Percentiles rank a stretch among this genome's conserved stretches.
phyloP scores from a whole-genome alignment of 2,113 vertebrate species.

The Ptilonorhynchus violaceus region DNA sequence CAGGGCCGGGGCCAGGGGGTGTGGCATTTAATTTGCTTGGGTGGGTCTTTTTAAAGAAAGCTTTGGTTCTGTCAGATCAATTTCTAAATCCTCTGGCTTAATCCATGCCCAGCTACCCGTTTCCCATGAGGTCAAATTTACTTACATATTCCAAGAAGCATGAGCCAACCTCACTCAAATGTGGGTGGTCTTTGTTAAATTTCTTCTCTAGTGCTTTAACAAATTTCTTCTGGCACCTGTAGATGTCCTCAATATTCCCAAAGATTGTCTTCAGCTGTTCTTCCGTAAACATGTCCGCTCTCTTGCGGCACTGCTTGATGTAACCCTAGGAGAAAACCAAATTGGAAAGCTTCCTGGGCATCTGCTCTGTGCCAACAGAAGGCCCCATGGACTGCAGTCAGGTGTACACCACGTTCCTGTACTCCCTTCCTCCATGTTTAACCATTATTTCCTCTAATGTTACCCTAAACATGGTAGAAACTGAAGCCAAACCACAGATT shows the following conservation, averaged over 20 bases:
- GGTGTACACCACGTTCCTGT: background rate
- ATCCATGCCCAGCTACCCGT: background rate
- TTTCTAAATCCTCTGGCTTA: background rate
- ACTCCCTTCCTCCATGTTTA: background rate
- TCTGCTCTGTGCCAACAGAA: background rate
- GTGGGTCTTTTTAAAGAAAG: background rate
- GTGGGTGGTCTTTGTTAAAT: slow-evolving; percentile 89
- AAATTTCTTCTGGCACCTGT: slow-evolving; percentile 92
- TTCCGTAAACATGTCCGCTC: slow-evolving; percentile 92
- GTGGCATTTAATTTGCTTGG: background rate
- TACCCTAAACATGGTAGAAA: background rate
- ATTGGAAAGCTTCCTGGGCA: background rate
- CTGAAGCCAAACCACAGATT: background rate
- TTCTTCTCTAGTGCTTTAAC: slow-evolving; percentile 89
- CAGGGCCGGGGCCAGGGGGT: fast-evolving
- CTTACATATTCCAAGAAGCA: slow-evolving; percentile 96
- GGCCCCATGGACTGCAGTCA: background rate
- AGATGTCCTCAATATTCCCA: slow-evolving; percentile 93
- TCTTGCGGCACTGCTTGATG: slow-evolving; percentile 91
- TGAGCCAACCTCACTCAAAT: slow-evolving; percentile 91
- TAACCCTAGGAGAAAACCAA: slow-evolving; percentile 81
- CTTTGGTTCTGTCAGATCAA: background rate
- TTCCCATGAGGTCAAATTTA: background rate
- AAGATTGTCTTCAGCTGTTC: slow-evolving; percentile 93
- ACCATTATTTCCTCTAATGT: background rate